phyloP scores from a whole-genome alignment of 2,113 vertebrate species.

The Macquaria australasica region DNA sequence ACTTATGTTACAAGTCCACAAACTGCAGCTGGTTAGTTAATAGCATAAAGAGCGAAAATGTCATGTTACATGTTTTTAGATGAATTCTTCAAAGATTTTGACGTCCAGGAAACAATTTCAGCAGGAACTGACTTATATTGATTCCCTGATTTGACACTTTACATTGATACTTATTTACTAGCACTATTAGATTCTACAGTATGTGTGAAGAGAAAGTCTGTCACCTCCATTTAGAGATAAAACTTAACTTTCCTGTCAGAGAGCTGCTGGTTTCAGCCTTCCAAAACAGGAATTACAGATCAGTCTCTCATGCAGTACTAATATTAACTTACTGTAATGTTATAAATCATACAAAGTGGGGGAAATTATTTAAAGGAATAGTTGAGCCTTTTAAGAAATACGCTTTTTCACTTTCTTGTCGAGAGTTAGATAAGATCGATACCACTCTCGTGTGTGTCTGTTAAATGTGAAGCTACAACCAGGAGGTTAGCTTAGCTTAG shows the following conservation, averaged over 20 bases:
- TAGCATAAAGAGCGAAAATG: too few relatives aligned
- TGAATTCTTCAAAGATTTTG: neutral
- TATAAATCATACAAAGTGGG: neutral
- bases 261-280: conserved; percentile 73
- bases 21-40: neutral
- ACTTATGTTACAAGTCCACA: neutral
- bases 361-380: too few relatives aligned
- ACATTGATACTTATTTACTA: neutral
- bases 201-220: neutral
- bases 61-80: neutral
- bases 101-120: conserved; percentile 1
- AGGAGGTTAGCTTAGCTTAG: conserved; percentile 5
- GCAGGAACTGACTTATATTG: conserved; percentile 42
- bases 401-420: too few relatives aligned
- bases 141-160: conserved; percentile 1
- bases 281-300: conserved; percentile 5
- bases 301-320: neutral
- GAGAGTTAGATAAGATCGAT: neutral
- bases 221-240: neutral
- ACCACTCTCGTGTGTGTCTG: neutral
- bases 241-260: neutral
- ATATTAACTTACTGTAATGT: neutral
- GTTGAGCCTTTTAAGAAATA: neutral
- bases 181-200: neutral
- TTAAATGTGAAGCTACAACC: neutral